These are phyloP conservation scores for Solenopsis invicta DNA, from an alignment of 1,140 invertebrate species.

Conservation along the genomic window DNA sequence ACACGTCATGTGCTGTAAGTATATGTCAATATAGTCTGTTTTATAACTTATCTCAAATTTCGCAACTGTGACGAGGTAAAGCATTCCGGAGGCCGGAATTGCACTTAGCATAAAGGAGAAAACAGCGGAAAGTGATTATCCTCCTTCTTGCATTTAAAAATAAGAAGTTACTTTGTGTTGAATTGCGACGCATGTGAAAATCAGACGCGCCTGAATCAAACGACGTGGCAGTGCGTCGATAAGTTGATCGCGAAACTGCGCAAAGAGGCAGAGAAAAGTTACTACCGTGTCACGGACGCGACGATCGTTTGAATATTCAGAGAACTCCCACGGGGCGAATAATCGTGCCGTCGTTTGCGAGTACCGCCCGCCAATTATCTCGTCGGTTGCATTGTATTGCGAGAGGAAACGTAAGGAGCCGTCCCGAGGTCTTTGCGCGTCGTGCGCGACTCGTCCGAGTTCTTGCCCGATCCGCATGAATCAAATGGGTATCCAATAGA, in stretches of 20 bases:
- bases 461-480: not conserved
- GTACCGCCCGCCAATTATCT: constrained; percentile 52
- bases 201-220: constrained; percentile 27
- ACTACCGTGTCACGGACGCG: constrained; percentile 40
- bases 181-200: constrained; percentile 20
- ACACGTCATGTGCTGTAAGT: not conserved
- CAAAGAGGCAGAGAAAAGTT: constrained; percentile 1
- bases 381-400: constrained; percentile 28
- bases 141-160: not conserved
- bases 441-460: not conserved
- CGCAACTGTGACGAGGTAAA: not conserved
- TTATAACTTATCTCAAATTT: not conserved
- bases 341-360: constrained; percentile 40
- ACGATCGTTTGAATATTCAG: constrained; percentile 64
- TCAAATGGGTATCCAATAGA: not conserved
- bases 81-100: not conserved
- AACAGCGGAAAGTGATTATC: not conserved
- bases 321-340: constrained; percentile 63
- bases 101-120: not conserved
- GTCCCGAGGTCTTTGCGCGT: constrained; percentile 7
- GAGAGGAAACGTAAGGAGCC: constrained; percentile 19
- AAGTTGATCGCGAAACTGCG: constrained; percentile 43
- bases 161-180: not conserved
- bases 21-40: not conserved
- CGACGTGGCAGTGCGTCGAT: not conserved